Conservation (phyloP, 2,113 vertebrate species). For the Indicator maculatus region DNA sequence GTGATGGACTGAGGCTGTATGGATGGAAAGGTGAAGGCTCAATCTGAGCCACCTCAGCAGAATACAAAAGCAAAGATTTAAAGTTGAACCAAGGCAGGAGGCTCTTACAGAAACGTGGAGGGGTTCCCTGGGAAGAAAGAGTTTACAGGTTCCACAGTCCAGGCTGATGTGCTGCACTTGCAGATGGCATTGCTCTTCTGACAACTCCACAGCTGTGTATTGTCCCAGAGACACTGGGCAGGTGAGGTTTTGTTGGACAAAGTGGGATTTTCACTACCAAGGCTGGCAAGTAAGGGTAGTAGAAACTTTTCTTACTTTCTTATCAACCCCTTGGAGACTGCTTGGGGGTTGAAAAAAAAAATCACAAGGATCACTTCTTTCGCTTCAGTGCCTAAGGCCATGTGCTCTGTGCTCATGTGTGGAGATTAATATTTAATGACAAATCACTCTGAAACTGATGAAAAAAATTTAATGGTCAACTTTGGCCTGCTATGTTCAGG, state of each 20-base stretch:
- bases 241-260: not conserved
- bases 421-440: not conserved
- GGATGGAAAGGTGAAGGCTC: not conserved
- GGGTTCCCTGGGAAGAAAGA: not conserved
- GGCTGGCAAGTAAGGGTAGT: not conserved
- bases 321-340: not conserved
- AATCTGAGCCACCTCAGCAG: not conserved
- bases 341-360: not conserved
- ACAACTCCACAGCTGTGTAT: rapidly evolving
- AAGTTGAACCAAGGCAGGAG: not conserved
- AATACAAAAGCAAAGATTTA: not conserved
- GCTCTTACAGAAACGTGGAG: rapidly evolving
- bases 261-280: not conserved
- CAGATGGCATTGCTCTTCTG: rapidly evolving
- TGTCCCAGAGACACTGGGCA: not conserved
- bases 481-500: not conserved
- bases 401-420: not conserved
- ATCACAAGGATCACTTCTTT: not conserved
- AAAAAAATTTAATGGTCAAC: not conserved
- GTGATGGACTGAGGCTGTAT: not conserved
- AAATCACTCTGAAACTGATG: not conserved
- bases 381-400: not conserved
- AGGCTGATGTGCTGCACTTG: rapidly evolving
- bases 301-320: not conserved
- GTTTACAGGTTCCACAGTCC: not conserved